phyloP scores from a whole-genome alignment of 2,113 vertebrate genomes.

The Tapirus terrestris region DNA sequence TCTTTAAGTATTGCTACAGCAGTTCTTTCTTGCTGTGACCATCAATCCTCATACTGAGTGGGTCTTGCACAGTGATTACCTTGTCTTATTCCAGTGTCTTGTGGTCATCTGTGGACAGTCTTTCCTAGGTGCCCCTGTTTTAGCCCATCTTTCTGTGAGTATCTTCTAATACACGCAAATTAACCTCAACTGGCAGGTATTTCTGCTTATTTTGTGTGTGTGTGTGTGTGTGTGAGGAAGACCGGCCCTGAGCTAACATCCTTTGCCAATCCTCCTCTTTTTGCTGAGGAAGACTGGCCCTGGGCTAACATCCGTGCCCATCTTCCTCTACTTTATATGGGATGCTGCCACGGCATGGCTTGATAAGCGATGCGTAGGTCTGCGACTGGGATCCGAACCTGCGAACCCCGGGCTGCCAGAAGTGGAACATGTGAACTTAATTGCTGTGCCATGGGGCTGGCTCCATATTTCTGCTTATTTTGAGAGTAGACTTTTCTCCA shows the following conservation, averaged over 20 bases:
- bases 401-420: too few species aligned
- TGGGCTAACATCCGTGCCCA: too few species aligned
- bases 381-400: too few species aligned
- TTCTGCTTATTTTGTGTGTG: neutral
- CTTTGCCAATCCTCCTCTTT: too few species aligned
- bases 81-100: neutral
- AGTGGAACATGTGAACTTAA: too few species aligned
- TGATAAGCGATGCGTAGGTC: too few species aligned
- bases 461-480: neutral
- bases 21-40: neutral
- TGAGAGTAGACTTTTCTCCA: neutral
- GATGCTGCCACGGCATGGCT: too few species aligned
- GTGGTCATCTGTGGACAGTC: neutral
- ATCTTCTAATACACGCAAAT: neutral
- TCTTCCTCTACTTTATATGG: too few species aligned
- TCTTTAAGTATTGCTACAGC: neutral
- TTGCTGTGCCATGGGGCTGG: too few species aligned
- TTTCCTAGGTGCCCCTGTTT: neutral
- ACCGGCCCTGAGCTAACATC: too few species aligned
- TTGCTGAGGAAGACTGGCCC: too few species aligned
- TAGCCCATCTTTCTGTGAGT: neutral
- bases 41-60: rapidly evolving
- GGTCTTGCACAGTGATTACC: neutral
- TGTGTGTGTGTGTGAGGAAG: too few species aligned
- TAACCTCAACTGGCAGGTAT: neutral